Evolutionary conservation across 2,888 invertebrate species (phyloP).

Genomic region (Meghimatium bilineatum): DNA sequence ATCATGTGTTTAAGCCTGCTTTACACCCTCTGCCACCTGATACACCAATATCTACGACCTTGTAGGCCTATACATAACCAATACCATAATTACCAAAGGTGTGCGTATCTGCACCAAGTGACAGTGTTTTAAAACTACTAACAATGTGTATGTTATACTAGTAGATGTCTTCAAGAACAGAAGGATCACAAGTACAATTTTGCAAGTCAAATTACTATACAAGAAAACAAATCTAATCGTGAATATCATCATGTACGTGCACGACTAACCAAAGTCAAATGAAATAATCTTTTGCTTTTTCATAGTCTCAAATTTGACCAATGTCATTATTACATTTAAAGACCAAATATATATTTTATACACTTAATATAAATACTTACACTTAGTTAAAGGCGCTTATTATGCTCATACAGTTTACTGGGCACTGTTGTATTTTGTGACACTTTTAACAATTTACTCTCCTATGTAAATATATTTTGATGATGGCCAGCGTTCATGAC

Average conservation of each 20-base stretch:
- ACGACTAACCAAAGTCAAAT: background rate
- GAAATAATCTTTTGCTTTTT: background rate
- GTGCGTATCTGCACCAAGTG: no score
- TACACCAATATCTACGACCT: no score
- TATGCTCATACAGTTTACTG: background rate
- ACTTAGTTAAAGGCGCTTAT: background rate
- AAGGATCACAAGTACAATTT: no score
- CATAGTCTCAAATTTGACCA: slow-evolving; percentile 19
- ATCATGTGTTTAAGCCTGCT: no score
- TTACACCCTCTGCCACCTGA: no score
- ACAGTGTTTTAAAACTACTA: no score
- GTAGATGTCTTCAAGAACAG: no score
- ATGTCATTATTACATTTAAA: background rate
- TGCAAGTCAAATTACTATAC: no score
- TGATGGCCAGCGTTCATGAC: background rate
- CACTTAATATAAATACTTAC: background rate
- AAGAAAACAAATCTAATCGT: background rate
- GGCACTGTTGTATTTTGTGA: background rate
- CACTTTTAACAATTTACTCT: background rate
- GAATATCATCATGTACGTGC: background rate
- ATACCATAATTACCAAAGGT: no score
- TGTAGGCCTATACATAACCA: no score
- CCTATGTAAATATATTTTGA: slow-evolving; percentile 7
- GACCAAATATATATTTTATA: slow-evolving; percentile 3
- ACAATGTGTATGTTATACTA: no score